These are phyloP conservation scores for Oligia latruncula DNA, from an alignment of 2,888 invertebrate species.

Conservation along the genomic window DNA sequence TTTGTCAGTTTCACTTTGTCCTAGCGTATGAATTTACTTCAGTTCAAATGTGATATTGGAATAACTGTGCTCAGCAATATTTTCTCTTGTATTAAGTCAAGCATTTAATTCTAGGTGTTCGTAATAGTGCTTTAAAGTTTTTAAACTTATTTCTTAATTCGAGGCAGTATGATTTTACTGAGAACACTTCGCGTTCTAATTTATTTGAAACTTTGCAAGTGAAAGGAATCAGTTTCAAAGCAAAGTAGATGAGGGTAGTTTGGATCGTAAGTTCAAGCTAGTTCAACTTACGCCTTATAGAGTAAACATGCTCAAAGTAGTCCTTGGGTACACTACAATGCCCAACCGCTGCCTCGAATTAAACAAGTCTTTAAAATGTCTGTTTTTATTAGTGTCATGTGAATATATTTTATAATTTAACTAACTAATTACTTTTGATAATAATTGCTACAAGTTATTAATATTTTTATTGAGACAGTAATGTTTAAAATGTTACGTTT, in stretches of 20 bases:
- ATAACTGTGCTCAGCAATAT: slow-evolving; percentile 59
- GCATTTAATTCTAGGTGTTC: slow-evolving; percentile 54
- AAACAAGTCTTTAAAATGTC: slow-evolving; percentile 35
- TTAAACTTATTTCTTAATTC: slow-evolving; percentile 27
- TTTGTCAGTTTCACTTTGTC: slow-evolving; percentile 32
- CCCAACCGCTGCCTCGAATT: slow-evolving; percentile 39
- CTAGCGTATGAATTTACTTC: slow-evolving; percentile 51
- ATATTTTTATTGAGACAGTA: slow-evolving; percentile 54
- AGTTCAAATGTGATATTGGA: slow-evolving; percentile 63
- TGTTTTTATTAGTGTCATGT: slow-evolving; percentile 59
- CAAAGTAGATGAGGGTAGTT: background rate
- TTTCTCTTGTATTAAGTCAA: slow-evolving; percentile 56
- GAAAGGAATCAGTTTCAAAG: background rate
- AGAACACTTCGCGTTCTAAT: background rate
- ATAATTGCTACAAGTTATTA: slow-evolving; percentile 51
- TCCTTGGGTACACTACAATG: background rate
- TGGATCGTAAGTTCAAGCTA: slow-evolving; percentile 1
- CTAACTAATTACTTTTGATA: slow-evolving; percentile 52
- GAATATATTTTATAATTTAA: slow-evolving; percentile 56
- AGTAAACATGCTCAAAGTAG: slow-evolving; percentile 8
- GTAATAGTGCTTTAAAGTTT: slow-evolving; percentile 33
- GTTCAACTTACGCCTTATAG: background rate
- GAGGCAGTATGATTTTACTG: slow-evolving; percentile 33
- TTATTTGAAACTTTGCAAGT: background rate
- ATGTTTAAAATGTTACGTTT: slow-evolving; percentile 56